Evolutionary conservation across 2,113 vertebrate species (phyloP).

Genomic region (Cebidichthys violaceus): DNA sequence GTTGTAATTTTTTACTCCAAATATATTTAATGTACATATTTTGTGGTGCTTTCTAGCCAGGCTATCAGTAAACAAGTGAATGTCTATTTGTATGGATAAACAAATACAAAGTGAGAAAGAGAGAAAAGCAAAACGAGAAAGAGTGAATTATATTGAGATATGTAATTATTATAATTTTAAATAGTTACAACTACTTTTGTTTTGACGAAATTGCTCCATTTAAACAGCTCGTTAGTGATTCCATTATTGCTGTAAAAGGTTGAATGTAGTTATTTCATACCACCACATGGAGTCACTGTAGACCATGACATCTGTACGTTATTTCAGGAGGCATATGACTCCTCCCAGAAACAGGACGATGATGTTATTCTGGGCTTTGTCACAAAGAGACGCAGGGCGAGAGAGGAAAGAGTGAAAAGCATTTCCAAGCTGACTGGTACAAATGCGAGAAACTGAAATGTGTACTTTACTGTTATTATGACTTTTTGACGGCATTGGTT

Average conservation of each 20-base stretch:
- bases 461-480: too few species aligned
- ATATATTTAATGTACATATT: too few species aligned
- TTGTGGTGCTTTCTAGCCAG: not conserved
- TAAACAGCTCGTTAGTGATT: not conserved
- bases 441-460: not conserved
- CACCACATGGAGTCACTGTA: slow-evolving; percentile 31
- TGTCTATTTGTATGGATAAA: too few species aligned
- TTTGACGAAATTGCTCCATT: not conserved
- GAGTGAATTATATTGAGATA: too few species aligned
- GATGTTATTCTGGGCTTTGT: slow-evolving; percentile 38
- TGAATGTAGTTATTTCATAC: not conserved
- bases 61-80: not conserved
- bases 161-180: not conserved
- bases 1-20: not conserved
- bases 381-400: slow-evolving; percentile 8
- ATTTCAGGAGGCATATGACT: not conserved
- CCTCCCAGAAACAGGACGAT: slow-evolving; percentile 35
- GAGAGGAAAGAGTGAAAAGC: not conserved
- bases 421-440: not conserved
- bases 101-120: not conserved
- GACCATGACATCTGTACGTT: slow-evolving; percentile 27
- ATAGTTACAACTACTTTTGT: not conserved
- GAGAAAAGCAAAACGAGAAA: not conserved
- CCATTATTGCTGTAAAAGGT: not conserved
- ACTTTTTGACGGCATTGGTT: not conserved